Evolutionary conservation across 2,797 vertebrate species (phyloP).

Genomic region (Sebastiscus albofasciatus): DNA sequence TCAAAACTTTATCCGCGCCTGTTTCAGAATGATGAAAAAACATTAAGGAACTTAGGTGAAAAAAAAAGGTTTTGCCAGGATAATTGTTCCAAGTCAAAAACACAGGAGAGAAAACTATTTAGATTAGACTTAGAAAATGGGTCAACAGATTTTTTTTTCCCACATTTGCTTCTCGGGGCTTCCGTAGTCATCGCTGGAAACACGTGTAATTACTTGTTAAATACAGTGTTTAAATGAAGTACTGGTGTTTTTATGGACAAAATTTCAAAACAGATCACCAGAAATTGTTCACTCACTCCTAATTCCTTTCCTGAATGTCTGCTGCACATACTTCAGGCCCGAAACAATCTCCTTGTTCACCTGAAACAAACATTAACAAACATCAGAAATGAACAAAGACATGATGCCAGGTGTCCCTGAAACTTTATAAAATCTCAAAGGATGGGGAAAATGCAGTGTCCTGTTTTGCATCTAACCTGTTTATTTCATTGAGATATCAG

Average conservation of each 20-base stretch:
- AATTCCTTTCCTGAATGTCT: conserved; percentile 92
- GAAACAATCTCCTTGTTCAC: conserved; percentile 97
- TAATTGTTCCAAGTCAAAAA: background rate
- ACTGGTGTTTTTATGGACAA: background rate
- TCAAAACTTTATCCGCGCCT: too few species aligned
- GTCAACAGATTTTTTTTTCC: background rate
- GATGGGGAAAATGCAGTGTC: background rate
- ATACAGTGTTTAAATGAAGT: background rate
- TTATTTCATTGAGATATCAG: background rate
- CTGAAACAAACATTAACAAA: conserved; percentile 69
- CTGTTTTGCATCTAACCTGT: background rate
- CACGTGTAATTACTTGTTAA: background rate
- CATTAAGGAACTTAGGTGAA: background rate
- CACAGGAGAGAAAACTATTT: background rate
- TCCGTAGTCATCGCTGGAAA: background rate
- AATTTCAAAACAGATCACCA: background rate
- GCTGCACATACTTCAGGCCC: conserved; percentile 94
- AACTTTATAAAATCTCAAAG: background rate
- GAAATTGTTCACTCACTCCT: conserved; percentile 87
- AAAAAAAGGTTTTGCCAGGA: background rate
- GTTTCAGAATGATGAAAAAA: background rate
- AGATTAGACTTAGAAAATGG: background rate
- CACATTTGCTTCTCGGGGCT: background rate
- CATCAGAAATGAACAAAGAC: background rate
- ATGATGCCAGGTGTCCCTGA: background rate